These are phyloP conservation scores for Grallaria varia DNA, from an alignment of 2,113 vertebrate species.

Conservation along the genomic window DNA sequence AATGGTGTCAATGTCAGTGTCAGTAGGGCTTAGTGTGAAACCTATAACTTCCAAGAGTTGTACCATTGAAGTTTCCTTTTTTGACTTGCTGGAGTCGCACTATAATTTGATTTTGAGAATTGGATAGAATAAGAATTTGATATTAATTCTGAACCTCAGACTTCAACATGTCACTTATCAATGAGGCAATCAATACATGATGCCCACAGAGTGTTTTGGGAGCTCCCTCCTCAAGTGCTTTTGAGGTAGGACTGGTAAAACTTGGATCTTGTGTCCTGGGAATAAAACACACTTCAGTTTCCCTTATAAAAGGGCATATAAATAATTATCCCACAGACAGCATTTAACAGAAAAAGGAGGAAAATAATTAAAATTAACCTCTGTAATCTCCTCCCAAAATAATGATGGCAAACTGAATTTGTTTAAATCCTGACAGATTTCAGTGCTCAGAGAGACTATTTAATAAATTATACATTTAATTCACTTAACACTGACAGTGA, in stretches of 20 bases:
- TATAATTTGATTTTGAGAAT: neutral
- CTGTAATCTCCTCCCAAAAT: neutral
- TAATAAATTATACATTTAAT: slow-evolving; percentile 43
- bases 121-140: neutral
- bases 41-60: neutral
- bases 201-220: neutral
- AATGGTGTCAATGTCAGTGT: neutral
- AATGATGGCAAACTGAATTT: neutral
- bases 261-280: neutral
- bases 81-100: neutral
- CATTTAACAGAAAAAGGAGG: neutral
- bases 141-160: neutral
- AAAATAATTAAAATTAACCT: slow-evolving; percentile 1
- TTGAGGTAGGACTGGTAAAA: neutral
- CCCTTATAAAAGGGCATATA: neutral
- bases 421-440: neutral
- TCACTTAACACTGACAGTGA: slow-evolving; percentile 1
- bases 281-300: neutral
- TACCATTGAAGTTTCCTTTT: neutral
- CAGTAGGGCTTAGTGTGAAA: neutral
- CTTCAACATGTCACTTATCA: neutral
- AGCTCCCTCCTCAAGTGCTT: neutral
- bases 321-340: neutral
- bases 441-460: neutral
- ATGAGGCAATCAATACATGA: neutral